These are phyloP conservation scores for Palythoa grandis DNA, from an alignment of 92 coral and sea anemone species.

Conservation along the genomic window DNA sequence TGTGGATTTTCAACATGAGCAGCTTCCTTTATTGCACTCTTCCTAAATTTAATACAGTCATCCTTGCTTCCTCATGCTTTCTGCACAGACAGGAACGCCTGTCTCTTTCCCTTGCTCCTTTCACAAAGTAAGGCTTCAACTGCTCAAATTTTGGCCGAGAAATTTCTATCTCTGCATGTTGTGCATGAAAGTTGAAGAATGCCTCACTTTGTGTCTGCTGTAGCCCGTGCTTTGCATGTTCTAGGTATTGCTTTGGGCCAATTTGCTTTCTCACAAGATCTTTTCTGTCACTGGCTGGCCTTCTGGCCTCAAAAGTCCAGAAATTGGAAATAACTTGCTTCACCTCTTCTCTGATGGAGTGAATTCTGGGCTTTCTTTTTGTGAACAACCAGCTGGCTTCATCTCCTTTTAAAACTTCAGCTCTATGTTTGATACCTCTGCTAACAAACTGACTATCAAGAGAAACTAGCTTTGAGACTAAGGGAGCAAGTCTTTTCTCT, in stretches of 20 bases:
- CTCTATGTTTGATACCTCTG: constrained; percentile 38
- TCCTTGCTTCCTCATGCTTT: constrained; percentile 48
- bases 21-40: constrained; percentile 25
- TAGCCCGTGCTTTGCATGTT: constrained; percentile 51
- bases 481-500: constrained; percentile 39
- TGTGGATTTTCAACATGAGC: constrained; percentile 3
- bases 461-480: constrained; percentile 55
- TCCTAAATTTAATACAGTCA: constrained; percentile 56
- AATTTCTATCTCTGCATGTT: constrained; percentile 45
- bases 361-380: constrained; percentile 43
- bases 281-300: constrained; percentile 55
- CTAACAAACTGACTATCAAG: constrained; percentile 45
- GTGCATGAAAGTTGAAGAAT: constrained; percentile 40
- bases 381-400: constrained; percentile 41
- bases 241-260: constrained; percentile 45
- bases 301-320: constrained; percentile 45
- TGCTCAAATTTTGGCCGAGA: constrained; percentile 56
- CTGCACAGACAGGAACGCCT: constrained; percentile 55
- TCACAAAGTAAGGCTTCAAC: constrained; percentile 58
- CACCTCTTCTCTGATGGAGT: constrained; percentile 37
- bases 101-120: constrained; percentile 49
- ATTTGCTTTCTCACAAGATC: constrained; percentile 49
- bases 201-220: constrained; percentile 35
- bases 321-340: constrained; percentile 19
- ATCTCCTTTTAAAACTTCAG: constrained; percentile 48